Conservation (phyloP, 1,140 invertebrate genomes). For the Oryctes rhinoceros region DNA sequence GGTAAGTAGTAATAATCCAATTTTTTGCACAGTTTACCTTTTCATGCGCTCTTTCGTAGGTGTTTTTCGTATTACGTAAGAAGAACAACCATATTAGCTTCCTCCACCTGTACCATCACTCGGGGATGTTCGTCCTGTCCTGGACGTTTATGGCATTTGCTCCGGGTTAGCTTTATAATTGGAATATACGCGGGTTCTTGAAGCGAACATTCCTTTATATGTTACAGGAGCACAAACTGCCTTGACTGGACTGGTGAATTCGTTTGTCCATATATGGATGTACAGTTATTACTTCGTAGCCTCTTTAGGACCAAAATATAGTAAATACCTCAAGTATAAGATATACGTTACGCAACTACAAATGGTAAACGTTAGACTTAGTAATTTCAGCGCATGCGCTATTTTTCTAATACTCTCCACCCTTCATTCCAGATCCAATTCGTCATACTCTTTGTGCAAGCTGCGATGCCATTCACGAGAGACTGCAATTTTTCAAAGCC, state of each 20-base stretch:
- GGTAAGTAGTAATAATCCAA: too few species aligned
- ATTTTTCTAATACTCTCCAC: too few species aligned
- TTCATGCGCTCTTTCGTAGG: constrained; percentile 49
- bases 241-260: constrained; percentile 72
- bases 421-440: constrained; percentile 64
- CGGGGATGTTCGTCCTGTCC: constrained; percentile 69
- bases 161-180: too few species aligned
- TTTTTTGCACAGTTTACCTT: too few species aligned
- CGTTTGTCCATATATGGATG: constrained; percentile 79
- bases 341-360: constrained; percentile 81
- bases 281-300: constrained; percentile 79
- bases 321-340: constrained; percentile 83
- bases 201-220: too few species aligned
- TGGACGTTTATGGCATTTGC: constrained; percentile 47
- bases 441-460: constrained; percentile 65
- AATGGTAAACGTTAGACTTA: constrained; percentile 64
- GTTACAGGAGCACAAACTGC: constrained; percentile 66
- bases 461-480: constrained; percentile 63
- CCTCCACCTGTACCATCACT: constrained; percentile 86
- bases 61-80: constrained; percentile 82
- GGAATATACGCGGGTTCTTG: too few species aligned
- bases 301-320: constrained; percentile 73
- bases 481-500: constrained; percentile 68
- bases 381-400: too few species aligned
- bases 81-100: constrained; percentile 84